phyloP scores from a whole-genome alignment of 2,113 vertebrate genomes.

The Herpetotheres cachinnans region DNA sequence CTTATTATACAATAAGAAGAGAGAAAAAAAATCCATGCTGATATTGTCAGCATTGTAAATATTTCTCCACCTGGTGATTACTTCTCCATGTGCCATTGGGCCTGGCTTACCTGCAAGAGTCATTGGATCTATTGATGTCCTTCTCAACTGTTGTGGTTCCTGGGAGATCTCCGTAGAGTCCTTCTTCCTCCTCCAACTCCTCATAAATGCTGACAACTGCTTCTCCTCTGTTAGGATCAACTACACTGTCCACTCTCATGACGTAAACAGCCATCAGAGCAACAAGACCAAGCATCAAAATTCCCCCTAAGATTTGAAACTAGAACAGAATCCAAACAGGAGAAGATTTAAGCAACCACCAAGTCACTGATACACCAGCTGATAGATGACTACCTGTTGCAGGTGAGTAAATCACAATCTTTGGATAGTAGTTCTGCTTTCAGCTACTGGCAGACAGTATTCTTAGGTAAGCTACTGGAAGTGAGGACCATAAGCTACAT shows the following conservation, averaged over 20 bases:
- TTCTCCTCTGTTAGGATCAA: not conserved
- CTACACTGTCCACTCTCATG: not conserved
- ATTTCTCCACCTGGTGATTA: not conserved
- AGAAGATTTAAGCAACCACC: not conserved
- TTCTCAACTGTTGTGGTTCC: not conserved
- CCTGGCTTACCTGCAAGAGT: constrained; percentile 62
- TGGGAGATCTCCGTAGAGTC: not conserved
- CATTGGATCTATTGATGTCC: not conserved
- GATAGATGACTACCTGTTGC: not conserved
- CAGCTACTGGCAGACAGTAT: not conserved
- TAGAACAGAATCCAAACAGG: not conserved
- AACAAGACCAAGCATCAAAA: constrained; percentile 2
- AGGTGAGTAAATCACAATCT: not conserved
- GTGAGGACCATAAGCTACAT: not conserved
- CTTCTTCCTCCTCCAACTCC: not conserved
- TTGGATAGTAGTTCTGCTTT: not conserved
- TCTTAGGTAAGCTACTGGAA: not conserved
- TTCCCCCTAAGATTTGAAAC: not conserved
- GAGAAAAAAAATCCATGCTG: not conserved
- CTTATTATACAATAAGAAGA: not conserved
- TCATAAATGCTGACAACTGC: not conserved
- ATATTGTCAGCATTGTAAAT: not conserved
- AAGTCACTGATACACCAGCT: not conserved
- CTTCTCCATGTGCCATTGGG: not conserved
- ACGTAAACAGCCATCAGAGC: not conserved